Percentiles rank a stretch among this genome's conserved stretches.
These are phyloP conservation scores for Stigmatopora nigra DNA, from an alignment of 2,113 vertebrate species.

Conservation along the genomic window DNA sequence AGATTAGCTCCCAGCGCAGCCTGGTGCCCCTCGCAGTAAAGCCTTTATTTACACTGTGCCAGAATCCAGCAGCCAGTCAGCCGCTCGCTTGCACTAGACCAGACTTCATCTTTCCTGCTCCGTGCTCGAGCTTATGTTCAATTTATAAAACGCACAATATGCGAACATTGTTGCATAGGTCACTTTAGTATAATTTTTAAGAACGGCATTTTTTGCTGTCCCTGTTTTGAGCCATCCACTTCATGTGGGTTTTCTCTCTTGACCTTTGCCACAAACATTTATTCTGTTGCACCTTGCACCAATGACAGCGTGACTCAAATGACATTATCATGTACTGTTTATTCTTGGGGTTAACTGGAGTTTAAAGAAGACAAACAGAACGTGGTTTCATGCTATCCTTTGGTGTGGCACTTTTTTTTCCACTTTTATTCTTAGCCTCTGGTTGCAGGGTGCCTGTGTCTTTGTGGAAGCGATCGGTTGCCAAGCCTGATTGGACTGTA, in stretches of 20 bases:
- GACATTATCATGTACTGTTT: neutral
- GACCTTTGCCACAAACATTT: slow-evolving; percentile 12
- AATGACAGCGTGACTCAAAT: neutral
- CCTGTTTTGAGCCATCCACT: neutral
- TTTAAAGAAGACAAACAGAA: slow-evolving; percentile 44
- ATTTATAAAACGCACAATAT: neutral
- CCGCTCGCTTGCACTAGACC: slow-evolving; percentile 1
- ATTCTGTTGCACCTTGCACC: slow-evolving; percentile 12
- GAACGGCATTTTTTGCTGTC: neutral
- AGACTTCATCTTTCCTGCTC: neutral
- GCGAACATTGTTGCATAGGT: neutral
- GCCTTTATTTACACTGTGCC: slow-evolving; percentile 26
- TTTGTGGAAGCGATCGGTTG: slow-evolving; percentile 54
- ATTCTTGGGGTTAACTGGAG: slow-evolving; percentile 44
- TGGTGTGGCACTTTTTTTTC: slow-evolving; percentile 37
- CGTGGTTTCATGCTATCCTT: slow-evolving; percentile 53
- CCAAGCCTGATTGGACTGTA: slow-evolving; percentile 50
- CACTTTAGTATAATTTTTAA: neutral
- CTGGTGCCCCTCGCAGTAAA: slow-evolving; percentile 46
- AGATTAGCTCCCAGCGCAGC: slow-evolving; percentile 61
- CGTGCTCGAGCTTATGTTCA: neutral
- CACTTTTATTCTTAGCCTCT: slow-evolving; percentile 63
- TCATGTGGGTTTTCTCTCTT: neutral
- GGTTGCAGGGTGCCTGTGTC: slow-evolving; percentile 48
- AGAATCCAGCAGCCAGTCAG: slow-evolving; percentile 38